phyloP scores from a whole-genome alignment of 2,113 vertebrate species.

The Hemicordylus capensis region DNA sequence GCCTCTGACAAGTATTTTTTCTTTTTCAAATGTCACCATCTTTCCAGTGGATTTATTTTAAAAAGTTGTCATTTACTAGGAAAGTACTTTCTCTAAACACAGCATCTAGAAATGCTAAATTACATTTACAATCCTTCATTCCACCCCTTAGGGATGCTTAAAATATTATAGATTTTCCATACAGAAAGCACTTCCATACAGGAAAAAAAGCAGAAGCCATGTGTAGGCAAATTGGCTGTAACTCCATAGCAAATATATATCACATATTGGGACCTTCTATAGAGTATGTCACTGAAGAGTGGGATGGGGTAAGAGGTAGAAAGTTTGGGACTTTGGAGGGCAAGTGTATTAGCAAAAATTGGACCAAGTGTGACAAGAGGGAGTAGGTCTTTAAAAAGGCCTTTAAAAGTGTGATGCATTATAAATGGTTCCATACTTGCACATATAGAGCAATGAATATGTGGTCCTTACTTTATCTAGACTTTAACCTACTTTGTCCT shows the following conservation, averaged over 20 bases:
- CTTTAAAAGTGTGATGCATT: not conserved
- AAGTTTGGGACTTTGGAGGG: not conserved
- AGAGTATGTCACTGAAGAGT: not conserved
- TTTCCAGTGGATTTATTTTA: slow-evolving; percentile 28
- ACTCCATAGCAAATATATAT: not conserved
- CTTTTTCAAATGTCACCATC: slow-evolving; percentile 61
- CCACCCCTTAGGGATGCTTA: not conserved
- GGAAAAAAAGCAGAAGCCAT: not conserved
- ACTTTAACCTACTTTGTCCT: not conserved
- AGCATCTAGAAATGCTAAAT: not conserved
- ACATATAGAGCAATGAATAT: not conserved
- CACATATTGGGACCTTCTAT: not conserved
- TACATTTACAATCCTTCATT: rapidly evolving
- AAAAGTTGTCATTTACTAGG: slow-evolving; percentile 29
- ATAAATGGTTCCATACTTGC: too few relatives aligned
- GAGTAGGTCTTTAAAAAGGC: not conserved
- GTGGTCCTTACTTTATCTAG: not conserved
- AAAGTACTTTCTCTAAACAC: slow-evolving; percentile 27
- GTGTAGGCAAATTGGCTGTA: not conserved
- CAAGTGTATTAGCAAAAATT: not conserved
- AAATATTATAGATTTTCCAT: not conserved
- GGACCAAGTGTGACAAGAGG: not conserved
- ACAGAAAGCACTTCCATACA: not conserved
- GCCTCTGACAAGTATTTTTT: slow-evolving; percentile 54
- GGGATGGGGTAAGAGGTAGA: not conserved